Evolutionary conservation across 2,888 invertebrate species (phyloP).

Genomic region (Sepiola atlantica): DNA sequence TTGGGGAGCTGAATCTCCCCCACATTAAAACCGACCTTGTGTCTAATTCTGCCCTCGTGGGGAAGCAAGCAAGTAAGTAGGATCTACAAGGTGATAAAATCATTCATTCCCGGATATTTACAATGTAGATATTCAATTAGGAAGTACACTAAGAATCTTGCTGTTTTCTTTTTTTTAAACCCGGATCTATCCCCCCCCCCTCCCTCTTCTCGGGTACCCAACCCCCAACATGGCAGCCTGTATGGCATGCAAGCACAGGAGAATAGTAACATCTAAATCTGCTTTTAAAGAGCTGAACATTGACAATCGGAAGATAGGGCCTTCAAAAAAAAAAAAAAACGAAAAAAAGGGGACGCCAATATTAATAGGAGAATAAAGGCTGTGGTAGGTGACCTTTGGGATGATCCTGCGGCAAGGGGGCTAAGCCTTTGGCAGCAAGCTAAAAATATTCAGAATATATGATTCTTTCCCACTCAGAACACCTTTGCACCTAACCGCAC

Average conservation of each 20-base stretch:
- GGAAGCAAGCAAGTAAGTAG: too few species aligned
- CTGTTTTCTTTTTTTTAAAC: neutral
- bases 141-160: neutral
- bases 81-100: neutral
- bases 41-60: too few species aligned
- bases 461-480: neutral
- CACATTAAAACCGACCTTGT: too few species aligned
- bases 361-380: neutral
- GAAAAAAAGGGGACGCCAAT: neutral
- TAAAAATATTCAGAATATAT: neutral
- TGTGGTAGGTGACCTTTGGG: neutral
- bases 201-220: neutral
- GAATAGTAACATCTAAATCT: neutral
- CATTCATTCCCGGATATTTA: neutral
- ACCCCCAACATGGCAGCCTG: neutral
- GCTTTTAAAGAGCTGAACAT: conserved; percentile 5
- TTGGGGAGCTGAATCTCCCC: too few species aligned
- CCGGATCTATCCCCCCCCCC: too few species aligned
- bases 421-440: neutral
- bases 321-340: too few species aligned
- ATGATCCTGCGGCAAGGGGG: neutral
- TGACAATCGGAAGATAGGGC: neutral
- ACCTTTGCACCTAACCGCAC: neutral
- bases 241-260: neutral
- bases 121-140: neutral